Conservation (phyloP, 1,140 invertebrate species). For the Globodera ellingtonae region DNA sequence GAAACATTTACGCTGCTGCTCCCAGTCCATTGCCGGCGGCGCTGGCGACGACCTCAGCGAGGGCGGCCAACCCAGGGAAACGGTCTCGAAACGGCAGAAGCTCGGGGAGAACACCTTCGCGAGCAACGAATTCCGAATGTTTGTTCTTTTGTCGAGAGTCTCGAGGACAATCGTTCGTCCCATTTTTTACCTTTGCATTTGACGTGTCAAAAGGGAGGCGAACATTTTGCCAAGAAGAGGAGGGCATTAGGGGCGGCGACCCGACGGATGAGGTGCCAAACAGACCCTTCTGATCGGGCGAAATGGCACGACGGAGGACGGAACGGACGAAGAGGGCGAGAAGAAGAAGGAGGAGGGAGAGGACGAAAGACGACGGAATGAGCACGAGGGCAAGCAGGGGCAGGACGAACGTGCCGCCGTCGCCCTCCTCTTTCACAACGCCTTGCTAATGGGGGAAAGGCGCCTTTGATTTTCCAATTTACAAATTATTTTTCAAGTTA, state of each 20-base stretch:
- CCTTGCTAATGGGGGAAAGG: not conserved
- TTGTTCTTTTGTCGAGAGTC: not conserved
- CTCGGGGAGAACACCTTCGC: constrained; percentile 7
- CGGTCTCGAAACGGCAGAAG: constrained; percentile 4
- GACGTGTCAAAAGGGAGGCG: not conserved
- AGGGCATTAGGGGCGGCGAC: not conserved
- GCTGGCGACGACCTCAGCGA: not conserved
- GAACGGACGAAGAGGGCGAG: not conserved
- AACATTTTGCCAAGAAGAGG: constrained; percentile 5
- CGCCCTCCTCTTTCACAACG: not conserved
- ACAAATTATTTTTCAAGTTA: not conserved
- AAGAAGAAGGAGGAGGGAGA: not conserved
- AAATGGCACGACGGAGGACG: not conserved
- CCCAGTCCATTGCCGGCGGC: too few species aligned
- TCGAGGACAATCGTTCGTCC: too few species aligned
- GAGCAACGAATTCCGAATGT: not conserved
- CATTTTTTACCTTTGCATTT: not conserved
- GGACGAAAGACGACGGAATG: not conserved
- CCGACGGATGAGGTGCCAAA: not conserved
- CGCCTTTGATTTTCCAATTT: not conserved
- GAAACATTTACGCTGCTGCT: not conserved
- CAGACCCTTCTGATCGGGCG: constrained; percentile 5
- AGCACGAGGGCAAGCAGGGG: not conserved
- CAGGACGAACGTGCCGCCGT: not conserved
- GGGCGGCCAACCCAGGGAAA: not conserved